Percentiles rank a stretch among this genome's conserved stretches.
These are phyloP conservation scores for Nemopilema nomurai DNA, from an alignment of 30 jellyfish, hydroid and myxozoan species.

Conservation along the genomic window DNA sequence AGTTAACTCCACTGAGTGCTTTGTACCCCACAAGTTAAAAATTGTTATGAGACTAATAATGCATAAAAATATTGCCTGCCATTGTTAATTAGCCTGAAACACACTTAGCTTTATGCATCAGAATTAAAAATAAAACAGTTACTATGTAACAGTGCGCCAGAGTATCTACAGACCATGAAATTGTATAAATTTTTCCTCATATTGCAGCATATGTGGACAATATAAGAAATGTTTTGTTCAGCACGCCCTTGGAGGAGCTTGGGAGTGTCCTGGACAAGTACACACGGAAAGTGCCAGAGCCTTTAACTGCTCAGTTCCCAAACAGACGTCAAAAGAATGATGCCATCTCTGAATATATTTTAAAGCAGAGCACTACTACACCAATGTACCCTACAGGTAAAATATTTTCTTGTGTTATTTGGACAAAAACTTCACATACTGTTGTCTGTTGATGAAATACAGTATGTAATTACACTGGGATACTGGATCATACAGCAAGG, in stretches of 20 bases:
- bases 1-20: background rate
- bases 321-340: conserved; percentile 23
- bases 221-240: conserved; percentile 4
- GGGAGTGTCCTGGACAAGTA: conserved; percentile 16
- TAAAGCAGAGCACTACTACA: conserved; percentile 23
- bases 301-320: conserved; percentile 27
- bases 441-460: background rate
- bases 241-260: conserved; percentile 20
- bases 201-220: conserved; percentile 14
- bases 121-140: background rate
- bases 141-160: conserved; percentile 2
- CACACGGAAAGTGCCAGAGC: conserved; percentile 23
- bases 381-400: conserved; percentile 27
- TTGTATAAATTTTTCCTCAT: conserved; percentile 4
- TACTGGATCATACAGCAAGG: background rate
- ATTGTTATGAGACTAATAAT: background rate
- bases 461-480: background rate
- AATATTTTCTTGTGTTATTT: conserved; percentile 11
- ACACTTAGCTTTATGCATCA: background rate
- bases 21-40: background rate
- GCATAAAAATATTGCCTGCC: background rate
- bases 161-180: conserved; percentile 9
- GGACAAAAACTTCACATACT: conserved; percentile 2
- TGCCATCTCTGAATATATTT: conserved; percentile 4
- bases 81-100: background rate